Evolutionary conservation across 2,113 vertebrate genomes (phyloP), one percentile per base, ranked within the genome.

Genomic region (Xenopus borealis): DNA sequence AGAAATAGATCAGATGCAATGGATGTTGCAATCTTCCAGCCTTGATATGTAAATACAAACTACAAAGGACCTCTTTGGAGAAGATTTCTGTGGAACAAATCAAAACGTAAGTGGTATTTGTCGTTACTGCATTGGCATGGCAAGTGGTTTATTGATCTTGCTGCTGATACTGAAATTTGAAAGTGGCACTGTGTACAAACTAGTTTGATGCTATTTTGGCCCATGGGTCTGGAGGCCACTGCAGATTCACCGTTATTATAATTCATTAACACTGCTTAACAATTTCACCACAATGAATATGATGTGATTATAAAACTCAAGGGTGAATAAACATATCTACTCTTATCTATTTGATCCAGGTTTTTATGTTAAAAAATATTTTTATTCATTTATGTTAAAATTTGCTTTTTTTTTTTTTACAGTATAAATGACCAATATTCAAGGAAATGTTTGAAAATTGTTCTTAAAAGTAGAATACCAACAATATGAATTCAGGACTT

Each of bases 1-100:
- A 69, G 62, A 70, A 77, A 77, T 77, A 77, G 74, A 69, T n/a
- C 30, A 23, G 14, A 66, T 53, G 67, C 66, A 63, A 69, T 77
- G 66, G 27, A 64, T 63, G 61, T 19, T 30, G 67, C 58, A 64
- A 69, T 44, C 59, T 63, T 47, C 30, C 30, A 57, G 66, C 59
- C 59, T 17, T 57, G 59, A 63, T 62, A 76, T 76, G 74, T 76
- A 76, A 76, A 76, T 76, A 64, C 11, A 62, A 44, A 67, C 45
- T 59, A 5, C 18, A 45, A 64, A 69, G 59, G 53, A 47, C 74
- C 74, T 69, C 66, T 33, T 53, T 14, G 30, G 47, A 47, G 44
- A 70, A 55, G 74, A 64, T 77, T 67, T 64, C 23, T 52, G 8
- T 64, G 7, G 40, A 50, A 33, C 46, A 63, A 55, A 55, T 18